Base-by-base conservation (phyloP, 1,140 invertebrate genomes). In the Hylaeus volcanicus region DNA sequence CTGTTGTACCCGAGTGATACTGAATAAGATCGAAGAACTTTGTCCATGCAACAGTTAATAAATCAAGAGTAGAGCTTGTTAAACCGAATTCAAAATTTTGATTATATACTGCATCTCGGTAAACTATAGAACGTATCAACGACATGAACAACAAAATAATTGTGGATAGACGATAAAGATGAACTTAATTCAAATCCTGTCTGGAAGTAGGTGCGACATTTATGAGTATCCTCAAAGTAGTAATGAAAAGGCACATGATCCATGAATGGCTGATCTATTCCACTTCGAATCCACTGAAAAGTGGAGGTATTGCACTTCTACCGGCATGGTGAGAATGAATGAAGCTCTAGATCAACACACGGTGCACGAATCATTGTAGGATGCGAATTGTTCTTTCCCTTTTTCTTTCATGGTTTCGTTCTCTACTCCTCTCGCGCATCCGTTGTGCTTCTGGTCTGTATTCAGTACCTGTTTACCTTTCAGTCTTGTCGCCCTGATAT, bases 181-280 rank as follows among this genome's bases (percentile, higher is more conserved):
- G 26, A 26, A 26, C 26, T 26, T 26, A 26, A 26, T 26, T 26
- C 26, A 26, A 26, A 26, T 26, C 26, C 26, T 26, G 26, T 26
- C 26, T 26, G 26, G 26, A 26, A 26, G 0, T 26, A 26, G 26
- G 26, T 26, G 26, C 26, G 26, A 26, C 26, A 26, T 26, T 26
- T 26, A 14, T 14, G n/a, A n/a, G 26, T 41, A 51, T 3, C 5
- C 37, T 39, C 6, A 9, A 14, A 73, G 14, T 12, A 41, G 61
- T 12, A 41, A n/a, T 37, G 39, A 75, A 37, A 43, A 43, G 39
- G 26, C 51, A 37, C 14, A 65, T 55, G 74, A 48, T 37, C 39
- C n/a, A 11, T 37, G 12, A 26, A 75, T 75, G 63, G 63, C 26
- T 66, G 74, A 75, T 63, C 51, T 66, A 41, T 66, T 68, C 53